These are phyloP conservation scores for Brachionus plicatilis DNA, from an alignment of 1,140 invertebrate species.

Conservation along the genomic window DNA sequence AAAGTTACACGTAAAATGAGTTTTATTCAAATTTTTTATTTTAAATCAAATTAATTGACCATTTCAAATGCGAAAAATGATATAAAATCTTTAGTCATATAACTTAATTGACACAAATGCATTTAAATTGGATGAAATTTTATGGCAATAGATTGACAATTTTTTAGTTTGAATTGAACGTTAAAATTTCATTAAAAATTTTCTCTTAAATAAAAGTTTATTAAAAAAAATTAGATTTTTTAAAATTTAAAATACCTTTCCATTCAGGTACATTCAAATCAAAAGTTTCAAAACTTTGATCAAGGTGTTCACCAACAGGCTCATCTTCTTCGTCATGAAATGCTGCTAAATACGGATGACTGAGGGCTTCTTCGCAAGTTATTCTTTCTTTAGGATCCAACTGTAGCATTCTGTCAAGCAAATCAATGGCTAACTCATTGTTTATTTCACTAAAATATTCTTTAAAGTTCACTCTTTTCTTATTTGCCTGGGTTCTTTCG, in stretches of 20 bases:
- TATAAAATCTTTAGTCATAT: too few relatives aligned
- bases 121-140: too few relatives aligned
- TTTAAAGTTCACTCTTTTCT: constrained; percentile 52
- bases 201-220: not conserved
- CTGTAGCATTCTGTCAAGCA: constrained; percentile 94
- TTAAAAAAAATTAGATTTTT: not conserved
- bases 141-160: too few relatives aligned
- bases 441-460: constrained; percentile 14
- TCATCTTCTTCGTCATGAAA: constrained; percentile 72
- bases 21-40: too few relatives aligned
- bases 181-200: not conserved
- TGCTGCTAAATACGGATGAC: constrained; percentile 97
- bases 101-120: too few relatives aligned
- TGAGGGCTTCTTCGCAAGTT: constrained; percentile 91
- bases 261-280: not conserved
- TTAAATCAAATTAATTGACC: too few relatives aligned
- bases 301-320: constrained; percentile 54
- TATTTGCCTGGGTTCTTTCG: constrained; percentile 58
- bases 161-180: not conserved
- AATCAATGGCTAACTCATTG: constrained; percentile 78
- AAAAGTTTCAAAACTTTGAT: not conserved
- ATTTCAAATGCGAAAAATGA: too few relatives aligned
- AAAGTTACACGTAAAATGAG: too few relatives aligned
- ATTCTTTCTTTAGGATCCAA: constrained; percentile 95
- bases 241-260: not conserved